phyloP scores from a whole-genome alignment of 2,888 invertebrate species.

The Conops quadrifasciatus region DNA sequence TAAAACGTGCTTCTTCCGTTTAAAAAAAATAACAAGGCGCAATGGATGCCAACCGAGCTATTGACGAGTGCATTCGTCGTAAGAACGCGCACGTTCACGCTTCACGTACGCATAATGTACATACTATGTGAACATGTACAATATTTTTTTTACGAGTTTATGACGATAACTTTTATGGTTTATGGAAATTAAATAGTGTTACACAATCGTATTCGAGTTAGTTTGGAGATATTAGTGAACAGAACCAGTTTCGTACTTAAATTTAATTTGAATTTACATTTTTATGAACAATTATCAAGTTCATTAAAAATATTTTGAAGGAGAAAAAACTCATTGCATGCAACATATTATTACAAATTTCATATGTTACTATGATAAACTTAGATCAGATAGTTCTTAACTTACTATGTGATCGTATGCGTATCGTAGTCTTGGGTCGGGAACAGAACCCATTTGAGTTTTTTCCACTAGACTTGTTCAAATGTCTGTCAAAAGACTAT shows the following conservation, averaged over 20 bases:
- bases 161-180: background rate
- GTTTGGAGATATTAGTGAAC: background rate
- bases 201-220: background rate
- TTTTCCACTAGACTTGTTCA: too few relatives aligned
- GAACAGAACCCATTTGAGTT: too few relatives aligned
- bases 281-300: conserved; percentile 1
- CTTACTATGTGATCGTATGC: too few relatives aligned
- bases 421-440: too few relatives aligned
- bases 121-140: background rate
- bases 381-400: too few relatives aligned
- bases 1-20: background rate
- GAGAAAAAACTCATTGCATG: background rate
- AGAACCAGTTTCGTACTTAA: background rate
- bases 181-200: background rate
- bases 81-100: background rate
- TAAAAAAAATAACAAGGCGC: background rate
- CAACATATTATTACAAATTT: background rate
- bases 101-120: background rate
- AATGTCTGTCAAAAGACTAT: too few relatives aligned
- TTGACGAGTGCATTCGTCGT: too few relatives aligned
- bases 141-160: background rate
- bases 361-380: too few relatives aligned
- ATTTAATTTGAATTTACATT: background rate
- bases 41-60: background rate
- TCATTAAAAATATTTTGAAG: background rate